A percentile compares a stretch with the other conserved stretches of the same genome.
Evolutionary conservation across 1,140 invertebrate genomes (phyloP).

Genomic region (Temnothorax curvispinosus): DNA sequence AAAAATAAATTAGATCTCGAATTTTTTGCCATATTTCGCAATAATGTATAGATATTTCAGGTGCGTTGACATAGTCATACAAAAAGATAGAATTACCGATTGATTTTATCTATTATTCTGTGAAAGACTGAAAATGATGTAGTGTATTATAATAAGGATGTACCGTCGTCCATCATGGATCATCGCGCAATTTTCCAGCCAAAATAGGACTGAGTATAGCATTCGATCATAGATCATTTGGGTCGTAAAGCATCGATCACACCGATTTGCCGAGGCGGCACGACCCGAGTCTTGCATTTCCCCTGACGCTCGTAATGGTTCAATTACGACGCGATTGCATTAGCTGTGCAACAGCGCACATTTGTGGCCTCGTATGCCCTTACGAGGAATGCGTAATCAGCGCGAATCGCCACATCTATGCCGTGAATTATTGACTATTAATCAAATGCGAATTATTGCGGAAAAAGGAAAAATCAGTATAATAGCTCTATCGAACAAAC

Average conservation of each 20-base stretch:
- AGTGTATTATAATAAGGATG: not conserved
- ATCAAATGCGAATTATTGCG: constrained; percentile 45
- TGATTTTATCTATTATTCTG: not conserved
- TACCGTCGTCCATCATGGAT: not conserved
- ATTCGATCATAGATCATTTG: constrained; percentile 45
- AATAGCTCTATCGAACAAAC: constrained; percentile 44
- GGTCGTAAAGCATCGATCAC: constrained; percentile 39
- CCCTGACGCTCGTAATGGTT: constrained; percentile 53
- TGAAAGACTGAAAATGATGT: not conserved
- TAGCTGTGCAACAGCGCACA: constrained; percentile 1
- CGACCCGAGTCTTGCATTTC: constrained; percentile 33
- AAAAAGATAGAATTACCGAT: not conserved
- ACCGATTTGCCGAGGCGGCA: constrained; percentile 27
- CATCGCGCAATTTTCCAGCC: not conserved
- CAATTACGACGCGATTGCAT: constrained; percentile 56
- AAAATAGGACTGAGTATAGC: not conserved
- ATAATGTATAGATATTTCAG: not conserved
- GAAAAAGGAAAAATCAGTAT: not conserved
- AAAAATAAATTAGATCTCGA: not conserved
- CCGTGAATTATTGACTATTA: constrained; percentile 55
- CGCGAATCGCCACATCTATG: constrained; percentile 15
- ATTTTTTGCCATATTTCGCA: not conserved
- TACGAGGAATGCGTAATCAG: constrained; percentile 53
- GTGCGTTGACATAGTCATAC: not conserved
- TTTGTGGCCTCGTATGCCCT: constrained; percentile 47